These are phyloP conservation scores for Phengaris arion DNA, from an alignment of 2,888 invertebrate genomes.

Conservation along the genomic window DNA sequence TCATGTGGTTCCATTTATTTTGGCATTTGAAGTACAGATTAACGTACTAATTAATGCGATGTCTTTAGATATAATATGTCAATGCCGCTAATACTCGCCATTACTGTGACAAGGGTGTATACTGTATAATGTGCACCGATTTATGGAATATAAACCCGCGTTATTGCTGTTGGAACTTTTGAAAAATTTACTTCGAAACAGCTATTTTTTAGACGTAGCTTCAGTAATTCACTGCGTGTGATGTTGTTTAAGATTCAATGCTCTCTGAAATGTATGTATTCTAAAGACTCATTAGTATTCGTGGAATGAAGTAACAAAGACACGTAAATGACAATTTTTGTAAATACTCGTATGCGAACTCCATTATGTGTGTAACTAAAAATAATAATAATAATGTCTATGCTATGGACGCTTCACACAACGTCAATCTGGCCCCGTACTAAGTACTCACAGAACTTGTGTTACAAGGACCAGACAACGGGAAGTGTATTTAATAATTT, in stretches of 20 bases:
- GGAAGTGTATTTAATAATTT: too few relatives aligned
- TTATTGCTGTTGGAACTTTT: conserved; percentile 5
- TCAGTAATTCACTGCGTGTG: background rate
- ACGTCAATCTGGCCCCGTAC: too few relatives aligned
- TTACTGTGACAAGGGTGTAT: background rate
- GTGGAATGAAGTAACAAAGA: too few relatives aligned
- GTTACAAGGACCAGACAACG: too few relatives aligned
- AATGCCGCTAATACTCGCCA: conserved; percentile 6
- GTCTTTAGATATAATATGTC: background rate
- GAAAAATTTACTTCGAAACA: conserved; percentile 1
- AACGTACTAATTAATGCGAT: background rate
- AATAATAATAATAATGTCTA: too few relatives aligned
- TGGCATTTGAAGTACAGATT: too few relatives aligned
- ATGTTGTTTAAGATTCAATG: background rate
- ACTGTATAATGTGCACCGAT: background rate
- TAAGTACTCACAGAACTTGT: too few relatives aligned
- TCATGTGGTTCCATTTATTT: too few relatives aligned
- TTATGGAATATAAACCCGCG: conserved; percentile 1
- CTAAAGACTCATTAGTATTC: background rate
- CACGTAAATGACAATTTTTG: too few relatives aligned
- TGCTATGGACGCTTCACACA: too few relatives aligned
- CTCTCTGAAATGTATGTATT: background rate
- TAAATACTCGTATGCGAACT: too few relatives aligned
- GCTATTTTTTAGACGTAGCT: background rate
- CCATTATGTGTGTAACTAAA: too few relatives aligned